Evolutionary conservation across 2,797 vertebrate genomes (phyloP), one percentile per base, ranked within the genome.

Genomic region (Lithobates sylvaticus): DNA sequence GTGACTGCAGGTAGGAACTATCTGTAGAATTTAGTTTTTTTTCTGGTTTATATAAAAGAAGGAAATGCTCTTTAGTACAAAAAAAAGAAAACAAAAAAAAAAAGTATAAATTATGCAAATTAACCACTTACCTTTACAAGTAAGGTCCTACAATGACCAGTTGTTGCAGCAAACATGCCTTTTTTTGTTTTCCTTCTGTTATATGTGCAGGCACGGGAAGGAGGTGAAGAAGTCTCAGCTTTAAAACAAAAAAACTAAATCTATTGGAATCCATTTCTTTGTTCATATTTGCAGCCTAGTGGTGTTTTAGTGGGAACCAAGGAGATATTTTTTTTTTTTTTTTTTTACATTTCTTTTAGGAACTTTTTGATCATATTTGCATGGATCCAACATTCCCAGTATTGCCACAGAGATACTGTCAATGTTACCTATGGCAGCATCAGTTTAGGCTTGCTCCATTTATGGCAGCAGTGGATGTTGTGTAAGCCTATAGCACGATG

Each of bases 61-160:
- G 90, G 93, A 95, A 96, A 96, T 92, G 94, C 93, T 96, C 94
- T 96, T 96, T 96, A 95, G 93, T 95, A 96, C 94, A 94, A 93
- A 93, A 94, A 92, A 94, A 92, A 93, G 89, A 83, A 39, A 80
- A 74, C 42, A 47, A 9, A 39, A 71, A 69, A 65, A 83, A 79
- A 78, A 91, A 89, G 93, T 97, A 97, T 97, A 97, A 96, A 96
- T 97, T 97, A 97, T 96, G 96, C 96, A 97, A 96, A 95, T 96
- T 94, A 95, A 96, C 95, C 94, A 95, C 95, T 95, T 95, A 97
- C 94, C 95, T 93, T 91, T 93, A 90, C 88, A 91, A 92, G 88
- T 89, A 90, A 91, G 89, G 91, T 90, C 79, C 84, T 94, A 92
- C 94, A 94, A 94, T 95, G 94, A 95, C 94, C 94, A 94, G 94